phyloP scores from a whole-genome alignment of 2,797 vertebrate species.

The Peromyscus nudipes region DNA sequence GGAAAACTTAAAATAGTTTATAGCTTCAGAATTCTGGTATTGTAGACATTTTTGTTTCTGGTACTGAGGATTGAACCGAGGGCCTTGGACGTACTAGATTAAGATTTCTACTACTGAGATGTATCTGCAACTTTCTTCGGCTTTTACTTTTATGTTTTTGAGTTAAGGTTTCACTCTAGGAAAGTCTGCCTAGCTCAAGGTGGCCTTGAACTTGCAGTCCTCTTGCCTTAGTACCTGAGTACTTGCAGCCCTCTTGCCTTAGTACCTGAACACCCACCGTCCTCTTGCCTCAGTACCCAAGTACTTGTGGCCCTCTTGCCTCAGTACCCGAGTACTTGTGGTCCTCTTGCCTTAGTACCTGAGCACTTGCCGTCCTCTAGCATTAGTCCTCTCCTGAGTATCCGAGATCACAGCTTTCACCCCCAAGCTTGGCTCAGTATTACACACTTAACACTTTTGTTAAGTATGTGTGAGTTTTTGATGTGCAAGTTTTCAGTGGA shows the following conservation, averaged over 20 bases:
- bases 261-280: no score
- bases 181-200: not conserved
- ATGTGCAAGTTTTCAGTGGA: not conserved
- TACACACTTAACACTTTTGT: not conserved
- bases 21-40: slow-evolving; percentile 2
- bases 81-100: not conserved
- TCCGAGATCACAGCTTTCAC: not conserved
- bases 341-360: not conserved
- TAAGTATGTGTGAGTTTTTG: not conserved
- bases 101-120: no score
- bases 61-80: not conserved
- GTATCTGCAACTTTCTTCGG: not conserved
- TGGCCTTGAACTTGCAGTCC: not conserved
- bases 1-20: slow-evolving; percentile 12
- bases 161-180: not conserved
- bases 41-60: not conserved
- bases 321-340: no score
- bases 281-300: not conserved
- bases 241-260: no score
- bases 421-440: not conserved
- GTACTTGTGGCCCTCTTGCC: not conserved
- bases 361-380: not conserved
- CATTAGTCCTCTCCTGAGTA: not conserved
- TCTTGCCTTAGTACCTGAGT: not conserved
- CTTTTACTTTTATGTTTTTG: not conserved